Evolutionary conservation across 2,888 invertebrate genomes (phyloP).

Genomic region (Tipula helvola): DNA sequence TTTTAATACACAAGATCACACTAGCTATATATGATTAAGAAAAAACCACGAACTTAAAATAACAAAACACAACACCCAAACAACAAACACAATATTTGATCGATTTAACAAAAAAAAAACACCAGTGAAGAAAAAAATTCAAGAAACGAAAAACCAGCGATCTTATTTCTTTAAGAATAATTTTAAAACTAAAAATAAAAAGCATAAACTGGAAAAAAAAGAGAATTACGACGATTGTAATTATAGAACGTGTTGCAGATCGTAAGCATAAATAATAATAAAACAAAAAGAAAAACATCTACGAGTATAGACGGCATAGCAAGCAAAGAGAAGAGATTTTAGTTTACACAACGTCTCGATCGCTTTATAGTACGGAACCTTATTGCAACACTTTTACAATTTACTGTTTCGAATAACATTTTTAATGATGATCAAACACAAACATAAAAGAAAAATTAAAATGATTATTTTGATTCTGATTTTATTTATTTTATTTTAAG

Average conservation of each 20-base stretch:
- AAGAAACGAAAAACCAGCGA: neutral
- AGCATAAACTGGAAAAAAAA: neutral
- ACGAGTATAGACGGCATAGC: neutral
- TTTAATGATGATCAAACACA: neutral
- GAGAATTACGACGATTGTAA: neutral
- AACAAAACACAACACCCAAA: neutral
- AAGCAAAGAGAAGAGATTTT: neutral
- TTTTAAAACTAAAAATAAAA: neutral
- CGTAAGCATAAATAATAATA: neutral
- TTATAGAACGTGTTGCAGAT: conserved; percentile 4
- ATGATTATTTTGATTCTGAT: neutral
- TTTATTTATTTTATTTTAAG: neutral
- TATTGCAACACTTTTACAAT: neutral
- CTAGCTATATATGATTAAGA: neutral
- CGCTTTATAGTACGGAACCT: neutral
- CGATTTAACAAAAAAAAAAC: neutral
- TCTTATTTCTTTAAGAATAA: neutral
- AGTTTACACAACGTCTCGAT: neutral
- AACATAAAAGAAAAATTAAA: neutral
- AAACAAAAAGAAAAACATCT: neutral
- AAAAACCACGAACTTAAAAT: neutral
- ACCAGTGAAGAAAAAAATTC: neutral
- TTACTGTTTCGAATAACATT: neutral
- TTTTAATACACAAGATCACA: neutral
- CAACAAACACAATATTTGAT: neutral